Evolutionary conservation across 2,113 vertebrate species (phyloP).

Genomic region (Gymnobelideus leadbeateri): DNA sequence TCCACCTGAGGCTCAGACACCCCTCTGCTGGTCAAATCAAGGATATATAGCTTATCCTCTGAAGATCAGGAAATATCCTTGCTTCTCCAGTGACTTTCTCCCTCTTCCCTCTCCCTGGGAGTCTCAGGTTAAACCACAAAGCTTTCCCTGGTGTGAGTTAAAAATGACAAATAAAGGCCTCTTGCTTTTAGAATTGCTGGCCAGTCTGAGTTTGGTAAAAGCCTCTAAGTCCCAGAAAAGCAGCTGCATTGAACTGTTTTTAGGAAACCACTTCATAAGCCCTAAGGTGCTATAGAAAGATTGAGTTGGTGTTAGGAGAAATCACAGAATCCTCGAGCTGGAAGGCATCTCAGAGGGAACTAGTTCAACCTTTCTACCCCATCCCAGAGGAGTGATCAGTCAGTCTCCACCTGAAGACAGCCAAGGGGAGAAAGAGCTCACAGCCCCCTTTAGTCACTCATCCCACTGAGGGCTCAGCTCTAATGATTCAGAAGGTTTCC

Average conservation of each 20-base stretch:
- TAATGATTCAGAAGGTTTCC: neutral
- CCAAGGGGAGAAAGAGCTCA: neutral
- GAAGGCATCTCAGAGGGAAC: neutral
- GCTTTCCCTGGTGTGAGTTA: neutral
- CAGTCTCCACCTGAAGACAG: neutral
- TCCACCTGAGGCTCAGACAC: neutral
- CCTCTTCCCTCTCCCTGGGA: neutral
- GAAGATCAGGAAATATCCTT: neutral
- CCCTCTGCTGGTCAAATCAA: neutral
- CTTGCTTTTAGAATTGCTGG: neutral
- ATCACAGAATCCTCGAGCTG: neutral
- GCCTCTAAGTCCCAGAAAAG: neutral
- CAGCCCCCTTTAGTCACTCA: neutral
- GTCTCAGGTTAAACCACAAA: constrained; percentile 16
- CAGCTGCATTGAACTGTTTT: neutral
- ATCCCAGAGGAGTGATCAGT: neutral
- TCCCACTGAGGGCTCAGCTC: neutral
- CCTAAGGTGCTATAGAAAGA: neutral
- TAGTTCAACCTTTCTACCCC: neutral
- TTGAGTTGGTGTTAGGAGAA: neutral
- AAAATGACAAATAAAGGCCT: neutral
- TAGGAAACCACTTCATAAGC: neutral
- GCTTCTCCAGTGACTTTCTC: neutral
- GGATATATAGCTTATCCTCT: neutral
- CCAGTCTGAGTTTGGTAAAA: neutral